phyloP scores from a whole-genome alignment of 1,140 invertebrate genomes.

The Tetraneura akinire region DNA sequence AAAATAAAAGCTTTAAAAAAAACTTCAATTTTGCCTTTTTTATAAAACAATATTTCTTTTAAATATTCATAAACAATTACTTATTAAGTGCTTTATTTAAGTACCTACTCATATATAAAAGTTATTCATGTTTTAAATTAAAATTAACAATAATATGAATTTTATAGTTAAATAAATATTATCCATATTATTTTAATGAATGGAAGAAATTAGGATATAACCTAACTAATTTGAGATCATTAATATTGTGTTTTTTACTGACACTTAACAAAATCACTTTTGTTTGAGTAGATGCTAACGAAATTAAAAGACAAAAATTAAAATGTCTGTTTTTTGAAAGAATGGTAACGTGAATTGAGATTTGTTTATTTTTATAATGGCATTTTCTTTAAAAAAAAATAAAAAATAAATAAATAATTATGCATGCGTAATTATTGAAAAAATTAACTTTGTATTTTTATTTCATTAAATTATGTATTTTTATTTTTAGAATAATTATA shows the following conservation, averaged over 20 bases:
- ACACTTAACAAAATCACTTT: not conserved
- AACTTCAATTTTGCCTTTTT: not conserved
- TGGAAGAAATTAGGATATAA: not conserved
- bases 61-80: not conserved
- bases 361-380: not conserved
- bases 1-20: not conserved
- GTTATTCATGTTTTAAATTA: not conserved
- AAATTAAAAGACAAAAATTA: slow-evolving; percentile 3
- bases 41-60: not conserved
- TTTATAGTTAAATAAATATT: not conserved
- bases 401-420: too few relatives aligned
- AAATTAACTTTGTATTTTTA: not conserved
- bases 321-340: not conserved
- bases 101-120: too few relatives aligned
- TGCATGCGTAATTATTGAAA: too few relatives aligned
- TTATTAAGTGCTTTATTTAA: not conserved
- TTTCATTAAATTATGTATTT: too few relatives aligned
- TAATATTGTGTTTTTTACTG: not conserved
- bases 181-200: not conserved
- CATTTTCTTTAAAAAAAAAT: not conserved
- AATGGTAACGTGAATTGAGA: not conserved
- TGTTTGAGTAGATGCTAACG: not conserved
- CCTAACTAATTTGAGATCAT: not conserved
- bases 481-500: too few relatives aligned
- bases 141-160: too few relatives aligned